These are phyloP conservation scores for Lysandra bellargus DNA, from an alignment of 2,888 invertebrate species.

Conservation along the genomic window DNA sequence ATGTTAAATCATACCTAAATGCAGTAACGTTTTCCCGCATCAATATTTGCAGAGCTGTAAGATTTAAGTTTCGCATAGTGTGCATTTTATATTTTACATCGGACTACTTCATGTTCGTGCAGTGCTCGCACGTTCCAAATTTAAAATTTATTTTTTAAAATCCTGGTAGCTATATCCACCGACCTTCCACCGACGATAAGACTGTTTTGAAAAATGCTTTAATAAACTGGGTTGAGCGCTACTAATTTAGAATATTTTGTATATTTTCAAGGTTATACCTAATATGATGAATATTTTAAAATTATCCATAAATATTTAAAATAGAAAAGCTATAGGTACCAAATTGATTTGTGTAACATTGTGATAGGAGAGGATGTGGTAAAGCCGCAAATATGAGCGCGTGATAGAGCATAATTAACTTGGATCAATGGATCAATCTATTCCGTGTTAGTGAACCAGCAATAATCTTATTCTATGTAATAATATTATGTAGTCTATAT, in stretches of 20 bases:
- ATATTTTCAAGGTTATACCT: no score
- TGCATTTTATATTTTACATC: slow-evolving; percentile 36
- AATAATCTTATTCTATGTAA: background rate
- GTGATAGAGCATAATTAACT: slow-evolving; percentile 17
- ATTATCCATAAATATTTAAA: background rate
- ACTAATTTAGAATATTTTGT: no score
- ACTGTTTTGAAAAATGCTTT: no score
- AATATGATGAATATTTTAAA: no score
- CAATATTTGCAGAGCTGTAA: slow-evolving; percentile 7
- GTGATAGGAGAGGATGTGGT: background rate
- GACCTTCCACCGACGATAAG: background rate
- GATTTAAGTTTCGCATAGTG: slow-evolving; percentile 20
- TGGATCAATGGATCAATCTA: slow-evolving; percentile 16
- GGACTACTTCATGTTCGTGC: slow-evolving; percentile 11
- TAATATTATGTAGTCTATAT: background rate
- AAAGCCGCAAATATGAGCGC: slow-evolving; percentile 3
- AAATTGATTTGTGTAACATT: background rate
- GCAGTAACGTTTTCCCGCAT: background rate
- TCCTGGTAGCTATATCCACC: background rate
- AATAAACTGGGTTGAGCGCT: no score
- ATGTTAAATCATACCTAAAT: background rate
- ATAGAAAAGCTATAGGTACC: background rate
- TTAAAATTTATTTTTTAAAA: background rate
- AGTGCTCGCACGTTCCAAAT: background rate
- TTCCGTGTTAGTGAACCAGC: background rate